phyloP scores from a whole-genome alignment of 2,113 vertebrate species.

The Crotalus horridus region DNA sequence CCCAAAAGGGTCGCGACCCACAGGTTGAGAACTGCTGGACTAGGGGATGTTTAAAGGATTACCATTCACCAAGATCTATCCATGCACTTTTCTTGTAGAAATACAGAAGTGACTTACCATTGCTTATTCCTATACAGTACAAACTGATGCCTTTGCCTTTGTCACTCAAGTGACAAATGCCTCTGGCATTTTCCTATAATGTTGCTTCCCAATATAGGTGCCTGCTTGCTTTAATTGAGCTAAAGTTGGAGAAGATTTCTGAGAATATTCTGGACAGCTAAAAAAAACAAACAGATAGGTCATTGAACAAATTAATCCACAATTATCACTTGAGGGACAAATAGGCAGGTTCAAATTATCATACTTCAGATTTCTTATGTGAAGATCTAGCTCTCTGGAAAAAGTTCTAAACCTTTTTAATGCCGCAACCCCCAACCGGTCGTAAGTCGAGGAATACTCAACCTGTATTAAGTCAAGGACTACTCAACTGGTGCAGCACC shows the following conservation, averaged over 20 bases:
- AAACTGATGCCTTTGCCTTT: neutral
- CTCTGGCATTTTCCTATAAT: neutral
- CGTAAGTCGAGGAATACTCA: no score
- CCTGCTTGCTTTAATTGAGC: neutral
- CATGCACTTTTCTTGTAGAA: neutral
- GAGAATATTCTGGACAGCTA: neutral
- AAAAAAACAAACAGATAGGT: neutral
- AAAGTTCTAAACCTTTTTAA: neutral
- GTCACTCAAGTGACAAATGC: neutral
- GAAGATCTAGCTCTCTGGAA: neutral
- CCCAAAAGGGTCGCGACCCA: no score
- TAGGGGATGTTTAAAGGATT: neutral
- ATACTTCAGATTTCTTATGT: neutral
- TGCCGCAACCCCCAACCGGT: no score
- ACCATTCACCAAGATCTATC: neutral
- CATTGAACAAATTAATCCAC: neutral
- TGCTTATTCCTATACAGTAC: neutral
- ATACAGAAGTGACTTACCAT: neutral
- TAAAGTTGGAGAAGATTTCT: neutral
- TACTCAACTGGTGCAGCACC: no score
- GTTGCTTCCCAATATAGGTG: neutral
- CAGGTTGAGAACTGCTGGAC: neutral
- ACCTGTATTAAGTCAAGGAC: fast-evolving
- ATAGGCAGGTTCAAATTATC: neutral
- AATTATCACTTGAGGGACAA: neutral